phyloP scores from a whole-genome alignment of 2,888 invertebrate genomes.

The Drosophila atroscutellata region DNA sequence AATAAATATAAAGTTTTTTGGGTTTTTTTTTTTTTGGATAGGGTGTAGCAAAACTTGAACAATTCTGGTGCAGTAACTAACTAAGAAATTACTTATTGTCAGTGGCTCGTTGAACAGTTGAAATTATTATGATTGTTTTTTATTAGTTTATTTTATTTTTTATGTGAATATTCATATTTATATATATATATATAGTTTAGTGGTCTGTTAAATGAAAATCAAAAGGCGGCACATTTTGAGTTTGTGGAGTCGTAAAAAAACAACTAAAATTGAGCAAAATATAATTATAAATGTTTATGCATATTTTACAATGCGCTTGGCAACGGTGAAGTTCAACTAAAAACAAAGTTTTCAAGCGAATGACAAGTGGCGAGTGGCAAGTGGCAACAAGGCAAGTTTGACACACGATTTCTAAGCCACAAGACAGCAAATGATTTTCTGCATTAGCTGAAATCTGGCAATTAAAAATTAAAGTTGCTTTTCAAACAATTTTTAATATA shows the following conservation, averaged over 20 bases:
- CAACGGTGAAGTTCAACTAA: slow-evolving; percentile 11
- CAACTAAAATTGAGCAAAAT: slow-evolving; percentile 7
- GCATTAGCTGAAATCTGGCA: neutral
- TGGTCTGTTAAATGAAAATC: slow-evolving; percentile 40
- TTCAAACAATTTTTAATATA: no score
- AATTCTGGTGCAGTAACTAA: slow-evolving; percentile 52
- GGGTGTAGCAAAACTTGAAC: slow-evolving; percentile 53
- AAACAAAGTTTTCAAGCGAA: neutral
- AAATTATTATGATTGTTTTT: neutral
- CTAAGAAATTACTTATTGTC: slow-evolving; percentile 37
- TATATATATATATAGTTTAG: neutral
- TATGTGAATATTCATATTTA: slow-evolving; percentile 10
- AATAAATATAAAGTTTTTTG: slow-evolving; percentile 28
- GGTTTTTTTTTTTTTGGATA: slow-evolving; percentile 4
- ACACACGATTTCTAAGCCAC: neutral
- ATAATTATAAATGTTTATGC: slow-evolving; percentile 31
- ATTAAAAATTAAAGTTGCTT: neutral
- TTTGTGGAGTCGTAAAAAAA: neutral
- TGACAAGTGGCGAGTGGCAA: slow-evolving; percentile 6
- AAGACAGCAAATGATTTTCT: neutral
- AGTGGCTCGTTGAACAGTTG: slow-evolving; percentile 30
- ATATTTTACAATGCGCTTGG: slow-evolving; percentile 60
- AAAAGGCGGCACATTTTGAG: no score
- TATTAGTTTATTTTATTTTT: neutral
- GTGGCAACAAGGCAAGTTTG: neutral